phyloP scores from a whole-genome alignment of 1,140 invertebrate genomes.

The Lasioglossum baleicum region DNA sequence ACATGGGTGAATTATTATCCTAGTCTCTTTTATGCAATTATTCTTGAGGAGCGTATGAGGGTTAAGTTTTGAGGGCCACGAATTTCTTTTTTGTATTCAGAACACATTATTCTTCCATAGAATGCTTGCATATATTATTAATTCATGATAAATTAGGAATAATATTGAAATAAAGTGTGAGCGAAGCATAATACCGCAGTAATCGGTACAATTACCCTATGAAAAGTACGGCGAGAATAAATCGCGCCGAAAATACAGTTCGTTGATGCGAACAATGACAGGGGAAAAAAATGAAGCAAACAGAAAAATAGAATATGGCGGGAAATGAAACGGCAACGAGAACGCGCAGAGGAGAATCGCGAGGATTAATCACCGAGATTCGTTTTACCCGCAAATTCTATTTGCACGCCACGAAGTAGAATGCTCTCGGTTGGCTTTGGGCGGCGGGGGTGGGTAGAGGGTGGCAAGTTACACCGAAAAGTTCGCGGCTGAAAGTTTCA shows the following conservation, averaged over 20 bases:
- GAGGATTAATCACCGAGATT: constrained; percentile 41
- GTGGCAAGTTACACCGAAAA: constrained; percentile 44
- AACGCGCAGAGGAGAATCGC: background rate
- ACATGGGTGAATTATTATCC: too few species aligned
- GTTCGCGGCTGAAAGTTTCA: constrained; percentile 49
- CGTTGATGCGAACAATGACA: background rate
- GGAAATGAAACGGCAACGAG: background rate
- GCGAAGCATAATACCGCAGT: too few species aligned
- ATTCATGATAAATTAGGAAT: too few species aligned
- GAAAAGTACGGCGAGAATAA: background rate
- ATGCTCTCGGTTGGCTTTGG: constrained; percentile 4
- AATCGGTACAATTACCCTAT: too few species aligned
- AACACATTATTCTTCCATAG: too few species aligned
- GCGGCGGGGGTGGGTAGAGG: background rate
- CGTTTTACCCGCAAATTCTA: constrained; percentile 26
- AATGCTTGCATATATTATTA: too few species aligned
- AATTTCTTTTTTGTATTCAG: too few species aligned
- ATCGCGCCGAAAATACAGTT: constrained; percentile 25
- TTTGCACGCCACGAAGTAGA: constrained; percentile 22
- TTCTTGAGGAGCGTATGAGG: too few species aligned
- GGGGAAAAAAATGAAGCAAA: background rate
- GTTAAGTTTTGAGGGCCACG: too few species aligned
- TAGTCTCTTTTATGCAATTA: too few species aligned
- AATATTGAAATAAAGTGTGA: too few species aligned
- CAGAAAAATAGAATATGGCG: background rate